Base-by-base conservation (phyloP, 2,888 invertebrate species). In the Coleophora flavipennella region DNA sequence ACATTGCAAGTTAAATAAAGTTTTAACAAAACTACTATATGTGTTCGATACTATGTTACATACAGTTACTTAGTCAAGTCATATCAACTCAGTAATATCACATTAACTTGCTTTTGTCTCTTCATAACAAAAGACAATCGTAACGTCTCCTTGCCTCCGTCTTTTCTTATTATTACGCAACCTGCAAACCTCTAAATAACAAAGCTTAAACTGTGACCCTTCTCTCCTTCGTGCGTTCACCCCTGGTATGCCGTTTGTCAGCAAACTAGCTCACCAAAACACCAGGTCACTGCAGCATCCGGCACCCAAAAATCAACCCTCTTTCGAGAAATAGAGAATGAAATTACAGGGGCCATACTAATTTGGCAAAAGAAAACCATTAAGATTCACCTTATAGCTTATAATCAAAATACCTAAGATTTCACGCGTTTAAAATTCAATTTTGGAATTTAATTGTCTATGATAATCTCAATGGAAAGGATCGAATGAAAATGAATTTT, bases 381-480 rank as follows among this genome's bases (percentile, higher is more conserved):
- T 29, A 29, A 29, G 29, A 11, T 11, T 11, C 29, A 29, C 4
- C n/a, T 29, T 11, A 8, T 13, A 14, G 11, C n/a, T 39, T 27
- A 13, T 31, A 39, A 39, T 29, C 35, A 42, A 38, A 42, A 40
- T 36, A 37, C 39, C 38, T 14, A 33, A 32, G 36, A 42, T 36
- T 46, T 43, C 28, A 35, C 40, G 39, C 43, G 37, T 39, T 35
- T 28, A 38, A 41, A 43, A 43, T 43, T 43, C 39, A 39, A 46
- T 43, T 46, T 40, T 35, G 27, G 34, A 43, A 41, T 31, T 38
- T 36, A 41, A 42, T 43, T 41, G 45, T 38, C 36, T 42, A 42
- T 42, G 42, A 38, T 42, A 42, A 32, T 36, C 11, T 10, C 32
- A 32, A 29, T 41, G 33, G 35, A 39, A 13, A 8, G 10, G 3